These are phyloP conservation scores for Zosterops borbonicus DNA, from an alignment of 2,113 vertebrate species.

Conservation along the genomic window DNA sequence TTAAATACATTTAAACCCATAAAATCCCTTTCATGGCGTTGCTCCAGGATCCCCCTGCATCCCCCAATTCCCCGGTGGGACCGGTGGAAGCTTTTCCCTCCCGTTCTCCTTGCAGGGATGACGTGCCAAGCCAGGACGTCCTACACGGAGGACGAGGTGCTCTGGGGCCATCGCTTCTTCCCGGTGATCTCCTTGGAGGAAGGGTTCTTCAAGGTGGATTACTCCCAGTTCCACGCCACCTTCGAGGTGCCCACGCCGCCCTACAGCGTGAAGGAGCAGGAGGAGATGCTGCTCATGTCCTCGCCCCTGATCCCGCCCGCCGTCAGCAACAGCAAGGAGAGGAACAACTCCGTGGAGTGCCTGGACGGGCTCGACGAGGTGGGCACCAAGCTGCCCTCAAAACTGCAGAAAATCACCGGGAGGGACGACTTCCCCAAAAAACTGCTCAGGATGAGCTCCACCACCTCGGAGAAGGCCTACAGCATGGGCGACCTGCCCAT, in stretches of 20 bases:
- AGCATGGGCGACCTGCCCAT: conserved; percentile 95
- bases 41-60: accelerated
- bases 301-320: conserved; percentile 96
- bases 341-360: conserved; percentile 92
- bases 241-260: conserved; percentile 95
- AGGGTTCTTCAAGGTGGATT: conserved; percentile 99
- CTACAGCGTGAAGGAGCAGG: conserved; percentile 97
- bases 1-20: neutral
- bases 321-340: conserved; percentile 92
- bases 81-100: neutral
- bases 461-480: conserved; percentile 97
- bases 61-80: neutral
- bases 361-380: conserved; percentile 91
- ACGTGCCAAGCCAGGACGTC: conserved; percentile 98
- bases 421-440: conserved; percentile 95
- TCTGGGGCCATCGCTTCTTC: conserved; percentile 98
- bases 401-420: conserved; percentile 97
- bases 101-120: conserved; percentile 83
- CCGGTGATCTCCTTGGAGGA: conserved; percentile 98
- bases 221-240: conserved; percentile 98
- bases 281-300: conserved; percentile 94
- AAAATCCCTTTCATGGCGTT: accelerated
- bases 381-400: conserved; percentile 88
- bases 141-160: conserved; percentile 97
- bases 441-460: conserved; percentile 97